Evolutionary conservation across 1,140 invertebrate species (phyloP), one percentile per base, ranked within the genome.

Genomic region (Paracyclopina nana): DNA sequence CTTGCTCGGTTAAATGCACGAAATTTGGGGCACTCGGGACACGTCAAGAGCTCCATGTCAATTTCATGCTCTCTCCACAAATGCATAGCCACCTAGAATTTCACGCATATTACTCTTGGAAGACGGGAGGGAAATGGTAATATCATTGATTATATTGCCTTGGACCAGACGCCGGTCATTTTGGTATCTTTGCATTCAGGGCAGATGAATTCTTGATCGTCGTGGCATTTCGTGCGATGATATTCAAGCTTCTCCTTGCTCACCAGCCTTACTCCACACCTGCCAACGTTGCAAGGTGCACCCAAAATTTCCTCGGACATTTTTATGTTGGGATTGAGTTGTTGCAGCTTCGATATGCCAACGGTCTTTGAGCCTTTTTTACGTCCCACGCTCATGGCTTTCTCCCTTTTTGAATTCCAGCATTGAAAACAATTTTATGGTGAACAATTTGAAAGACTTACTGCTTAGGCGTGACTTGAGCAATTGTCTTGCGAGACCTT

Each of bases 121-220:
- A n/a, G n/a, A n/a, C n/a, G n/a, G n/a, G n/a, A n/a, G n/a, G n/a
- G n/a, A n/a, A n/a, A n/a, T n/a, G n/a, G n/a, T n/a, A n/a, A n/a
- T n/a, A n/a, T n/a, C n/a, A n/a, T n/a, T n/a, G n/a, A n/a, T n/a
- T n/a, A n/a, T n/a, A n/a, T n/a, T n/a, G n/a, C n/a, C n/a, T n/a
- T n/a, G n/a, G n/a, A n/a, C n/a, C n/a, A n/a, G n/a, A n/a, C n/a
- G n/a, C n/a, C n/a, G n/a, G n/a, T n/a, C n/a, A n/a, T n/a, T n/a
- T n/a, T n/a, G n/a, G n/a, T n/a, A n/a, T n/a, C n/a, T 8, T 38
- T 57, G 61, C 81, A 83, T 58, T 81, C 75, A 1, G 70, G 71
- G 65, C 80, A 83, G 9, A 64, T 62, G 54, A 79, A 72, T 18
- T 69, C 63, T 11, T 53, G 48, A 29, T 57, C 49, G 22, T 53